Evolutionary conservation across 2,888 invertebrate genomes (phyloP).

Genomic region (Rugalucina vietnamica): DNA sequence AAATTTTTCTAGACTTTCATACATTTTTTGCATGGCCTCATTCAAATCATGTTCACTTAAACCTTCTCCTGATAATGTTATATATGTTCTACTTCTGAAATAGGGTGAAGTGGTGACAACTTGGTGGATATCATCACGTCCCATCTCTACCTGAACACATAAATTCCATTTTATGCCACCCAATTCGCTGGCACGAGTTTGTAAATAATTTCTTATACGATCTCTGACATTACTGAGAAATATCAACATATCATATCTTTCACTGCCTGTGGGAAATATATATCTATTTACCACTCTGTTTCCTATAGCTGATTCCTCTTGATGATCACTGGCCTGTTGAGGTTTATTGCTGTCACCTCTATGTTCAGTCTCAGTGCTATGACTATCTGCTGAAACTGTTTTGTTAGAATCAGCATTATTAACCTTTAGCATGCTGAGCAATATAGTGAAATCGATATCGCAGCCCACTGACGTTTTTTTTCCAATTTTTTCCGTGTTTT

Average conservation of each 20-base stretch:
- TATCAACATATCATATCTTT: not conserved
- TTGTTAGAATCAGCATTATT: not conserved
- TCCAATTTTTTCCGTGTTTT: no score
- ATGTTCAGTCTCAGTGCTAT: not conserved
- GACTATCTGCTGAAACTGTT: no score
- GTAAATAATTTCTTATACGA: not conserved
- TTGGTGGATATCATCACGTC: no score
- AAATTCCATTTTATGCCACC: not conserved
- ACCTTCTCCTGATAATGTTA: no score
- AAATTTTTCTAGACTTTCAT: slow-evolving; percentile 44
- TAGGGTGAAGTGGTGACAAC: no score
- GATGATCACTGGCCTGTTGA: not conserved
- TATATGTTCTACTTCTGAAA: no score
- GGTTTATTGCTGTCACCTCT: not conserved
- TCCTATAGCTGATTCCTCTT: no score
- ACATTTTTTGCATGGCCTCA: slow-evolving; percentile 46
- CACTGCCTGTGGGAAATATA: not conserved
- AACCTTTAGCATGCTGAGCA: no score
- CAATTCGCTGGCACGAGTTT: not conserved
- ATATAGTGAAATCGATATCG: no score
- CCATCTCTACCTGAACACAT: not conserved
- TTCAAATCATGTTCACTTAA: slow-evolving; percentile 26
- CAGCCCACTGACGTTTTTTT: no score
- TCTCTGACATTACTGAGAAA: not conserved
- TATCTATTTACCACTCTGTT: not conserved